Percentiles rank a stretch among this genome's conserved stretches.
Conservation (phyloP, 2,888 invertebrate genomes). For the Omphaloscelis lunosa region DNA sequence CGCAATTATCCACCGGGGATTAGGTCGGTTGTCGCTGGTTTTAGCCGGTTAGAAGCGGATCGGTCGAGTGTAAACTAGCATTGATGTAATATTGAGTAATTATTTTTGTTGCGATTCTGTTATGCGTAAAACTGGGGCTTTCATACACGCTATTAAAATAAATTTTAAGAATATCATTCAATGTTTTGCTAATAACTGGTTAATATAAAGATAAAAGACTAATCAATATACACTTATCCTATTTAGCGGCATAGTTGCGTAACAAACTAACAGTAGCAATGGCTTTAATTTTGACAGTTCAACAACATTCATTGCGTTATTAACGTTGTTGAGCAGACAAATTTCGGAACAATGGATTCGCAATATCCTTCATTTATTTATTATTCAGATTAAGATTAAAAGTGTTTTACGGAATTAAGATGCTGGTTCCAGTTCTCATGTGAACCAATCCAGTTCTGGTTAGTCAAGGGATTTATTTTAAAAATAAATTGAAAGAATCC, state of each 20-base stretch:
- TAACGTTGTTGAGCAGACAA: too few species aligned
- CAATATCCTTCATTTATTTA: too few species aligned
- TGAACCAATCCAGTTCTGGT: too few species aligned
- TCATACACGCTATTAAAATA: background rate
- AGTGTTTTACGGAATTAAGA: too few species aligned
- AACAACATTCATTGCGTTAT: too few species aligned
- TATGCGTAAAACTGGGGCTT: background rate
- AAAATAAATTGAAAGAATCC: constrained; percentile 52
- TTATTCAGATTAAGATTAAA: too few species aligned
- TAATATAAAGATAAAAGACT: background rate
- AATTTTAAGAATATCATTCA: background rate
- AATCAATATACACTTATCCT: background rate
- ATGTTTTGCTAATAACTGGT: background rate
- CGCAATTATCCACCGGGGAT: constrained; percentile 82
- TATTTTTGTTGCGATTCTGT: constrained; percentile 16
- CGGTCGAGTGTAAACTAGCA: constrained; percentile 63
- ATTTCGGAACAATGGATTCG: too few species aligned
- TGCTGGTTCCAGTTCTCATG: too few species aligned
- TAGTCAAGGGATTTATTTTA: background rate
- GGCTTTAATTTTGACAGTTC: too few species aligned
- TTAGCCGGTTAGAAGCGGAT: constrained; percentile 57
- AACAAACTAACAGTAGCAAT: too few species aligned
- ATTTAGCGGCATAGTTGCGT: too few species aligned
- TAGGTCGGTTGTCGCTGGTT: constrained; percentile 70
- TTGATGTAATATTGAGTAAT: constrained; percentile 43